Base-by-base conservation (phyloP, 2,888 invertebrate species). In the Cetonia aurata region DNA sequence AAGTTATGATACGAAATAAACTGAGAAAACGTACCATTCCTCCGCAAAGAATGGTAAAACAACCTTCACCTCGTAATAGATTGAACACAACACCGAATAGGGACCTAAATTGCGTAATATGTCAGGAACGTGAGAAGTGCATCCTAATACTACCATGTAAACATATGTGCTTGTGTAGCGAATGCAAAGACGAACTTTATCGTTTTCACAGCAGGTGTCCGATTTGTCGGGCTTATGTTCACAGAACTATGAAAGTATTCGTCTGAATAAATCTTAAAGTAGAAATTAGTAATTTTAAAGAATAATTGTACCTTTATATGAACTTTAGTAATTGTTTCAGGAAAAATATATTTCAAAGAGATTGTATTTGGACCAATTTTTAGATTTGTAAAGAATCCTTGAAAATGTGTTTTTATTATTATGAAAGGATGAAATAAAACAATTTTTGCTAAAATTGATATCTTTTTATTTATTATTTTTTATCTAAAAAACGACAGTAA, bases 61-160 rank as follows among this genome's bases (percentile, higher is more conserved):
- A 37, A 17, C 31, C 57, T 17, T 9, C 12, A 15, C 41, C 44
- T 48, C 25, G 33, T 13, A 53, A 1, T 17, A 57, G 55, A 48
- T 42, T n/a, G 10, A 13, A 13, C 4, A 41, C 37, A 48, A 41
- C 57, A 41, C 12, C 50, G 13, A 48, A 65, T 13, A 13, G 15
- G 42, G 87, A 87, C 77, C 80, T 84, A 48, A 79, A 85, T 12
- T 89, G 89, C 83, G 85, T 89, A 13, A 86, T 88, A 73, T 89
- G 89, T 73, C 87, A 88, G 75, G 89, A 88, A 75, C 79, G 86
- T 3, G 85, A 85, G 71, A 88, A 88, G 79, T 88, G 88, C 84
- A 86, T 88, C 13, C 79, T 89, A 48, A 85, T 87, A 52, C 77
- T 88, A 67, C 88, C 88, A 0, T 89, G 89, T 75, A 84, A 86